Percentiles rank a stretch among this genome's conserved stretches.
Evolutionary conservation across 2,888 invertebrate species (phyloP).

Genomic region (Dicycla oo): DNA sequence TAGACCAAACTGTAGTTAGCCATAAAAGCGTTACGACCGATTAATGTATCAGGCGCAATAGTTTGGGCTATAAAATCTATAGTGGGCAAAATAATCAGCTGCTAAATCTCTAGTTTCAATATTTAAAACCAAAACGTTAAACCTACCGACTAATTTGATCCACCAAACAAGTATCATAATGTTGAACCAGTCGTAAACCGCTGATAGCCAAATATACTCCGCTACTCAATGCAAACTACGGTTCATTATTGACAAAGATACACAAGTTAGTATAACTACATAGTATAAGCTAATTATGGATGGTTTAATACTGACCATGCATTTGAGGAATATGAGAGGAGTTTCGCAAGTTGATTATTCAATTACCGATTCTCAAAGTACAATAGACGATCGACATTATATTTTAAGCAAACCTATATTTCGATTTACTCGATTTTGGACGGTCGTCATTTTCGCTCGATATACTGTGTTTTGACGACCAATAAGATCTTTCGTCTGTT

Average conservation of each 20-base stretch:
- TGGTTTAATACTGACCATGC: not conserved
- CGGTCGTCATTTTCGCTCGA: too few species aligned
- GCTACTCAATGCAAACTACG: constrained; percentile 1
- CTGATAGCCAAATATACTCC: constrained; percentile 11
- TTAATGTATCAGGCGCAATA: too few species aligned
- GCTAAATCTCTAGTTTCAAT: not conserved
- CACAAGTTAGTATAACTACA: not conserved
- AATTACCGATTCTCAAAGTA: not conserved
- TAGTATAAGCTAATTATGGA: not conserved
- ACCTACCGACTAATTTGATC: constrained; percentile 9
- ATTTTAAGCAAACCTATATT: too few species aligned
- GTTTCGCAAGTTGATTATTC: not conserved
- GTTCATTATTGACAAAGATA: constrained; percentile 1
- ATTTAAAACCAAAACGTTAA: constrained; percentile 1
- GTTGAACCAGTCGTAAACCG: constrained; percentile 10
- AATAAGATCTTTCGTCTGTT: too few species aligned
- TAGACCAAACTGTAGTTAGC: not conserved
- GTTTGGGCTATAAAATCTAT: not conserved
- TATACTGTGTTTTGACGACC: too few species aligned
- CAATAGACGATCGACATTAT: too few species aligned
- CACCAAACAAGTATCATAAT: constrained; percentile 10
- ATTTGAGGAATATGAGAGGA: not conserved
- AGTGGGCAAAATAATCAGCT: not conserved
- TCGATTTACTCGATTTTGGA: too few species aligned
- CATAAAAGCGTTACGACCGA: not conserved